These are phyloP conservation scores for Eupithecia subfuscata DNA, from an alignment of 2,888 invertebrate genomes.

Conservation along the genomic window DNA sequence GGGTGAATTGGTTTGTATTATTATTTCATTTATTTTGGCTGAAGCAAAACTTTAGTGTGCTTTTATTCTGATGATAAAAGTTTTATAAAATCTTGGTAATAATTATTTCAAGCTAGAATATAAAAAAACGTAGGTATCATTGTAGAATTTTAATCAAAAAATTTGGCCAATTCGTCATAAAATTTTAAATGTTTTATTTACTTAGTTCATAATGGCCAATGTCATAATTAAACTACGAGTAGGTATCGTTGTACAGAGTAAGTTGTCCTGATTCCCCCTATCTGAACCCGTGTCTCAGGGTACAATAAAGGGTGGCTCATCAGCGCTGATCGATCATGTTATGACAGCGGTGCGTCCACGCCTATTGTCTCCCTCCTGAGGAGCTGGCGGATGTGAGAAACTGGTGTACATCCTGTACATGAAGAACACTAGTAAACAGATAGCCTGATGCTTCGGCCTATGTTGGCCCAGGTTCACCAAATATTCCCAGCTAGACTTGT, in stretches of 20 bases:
- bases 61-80: neutral
- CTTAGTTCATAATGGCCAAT: neutral
- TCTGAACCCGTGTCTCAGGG: conserved; percentile 19
- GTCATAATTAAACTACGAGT: neutral
- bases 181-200: neutral
- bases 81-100: neutral
- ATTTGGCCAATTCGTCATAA: neutral
- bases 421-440: neutral
- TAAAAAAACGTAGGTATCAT: neutral
- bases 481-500: neutral
- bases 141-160: neutral
- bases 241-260: neutral
- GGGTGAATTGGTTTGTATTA: neutral
- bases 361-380: conserved; percentile 28
- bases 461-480: neutral
- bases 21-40: neutral
- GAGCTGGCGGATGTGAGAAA: conserved; percentile 19
- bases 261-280: neutral
- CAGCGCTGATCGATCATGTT: conserved; percentile 75
- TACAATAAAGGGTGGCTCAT: conserved; percentile 51
- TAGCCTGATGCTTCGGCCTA: neutral
- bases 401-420: neutral
- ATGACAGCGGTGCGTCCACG: conserved; percentile 54
- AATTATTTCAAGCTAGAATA: neutral
- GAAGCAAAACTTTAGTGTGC: neutral